Base-by-base conservation (phyloP, 2,888 invertebrate species). In the Chironomus riparius region DNA sequence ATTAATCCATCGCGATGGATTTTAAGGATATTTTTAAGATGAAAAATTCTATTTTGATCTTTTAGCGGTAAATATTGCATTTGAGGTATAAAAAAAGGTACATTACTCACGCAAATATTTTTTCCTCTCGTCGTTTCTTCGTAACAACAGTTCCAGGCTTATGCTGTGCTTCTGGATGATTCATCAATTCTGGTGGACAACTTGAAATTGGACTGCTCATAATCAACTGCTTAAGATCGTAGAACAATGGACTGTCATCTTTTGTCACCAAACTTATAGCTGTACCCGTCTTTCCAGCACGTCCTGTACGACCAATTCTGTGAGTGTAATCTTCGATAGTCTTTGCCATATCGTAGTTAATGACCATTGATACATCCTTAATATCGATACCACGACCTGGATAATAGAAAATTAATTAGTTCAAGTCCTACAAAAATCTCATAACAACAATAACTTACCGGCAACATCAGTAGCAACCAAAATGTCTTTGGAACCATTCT, bases 341-440 rank as follows among this genome's bases (percentile, higher is more conserved):
- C 85, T 99, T 99, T 0, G 99, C 98, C 99, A 99, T 99, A 82
- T 99, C 99, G 81, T 99, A 99, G 84, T 99, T 99, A 80, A 99
- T 95, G 78, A 99, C 99, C 85, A 99, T 88, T 6, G 98, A 97
- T 2, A 99, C 99, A 83, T 99, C 98, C 83, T 99, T 98, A 82
- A 99, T 98, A 82, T 99, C 99, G 79, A 99, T 99, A 94, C 99
- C 99, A 88, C 99, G 93, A 79, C 99, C 99, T 21, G 28, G 3
- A 4, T 6, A 28, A 5, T 4, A 6, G 4, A 28, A 28, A 28
- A 6, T 28, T 28, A 6, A 28, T 4, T 28, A 28, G 5, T 4
- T 28, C 5, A 28, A 28, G 28, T 28, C 1, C 5, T 28, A 28
- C 6, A 28, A 5, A 28, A 6, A 24, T 24, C 3, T 3, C 3